Percentiles rank a stretch among this genome's conserved stretches.
These are phyloP conservation scores for Podargus strigoides DNA, from an alignment of 2,797 vertebrate genomes.

Conservation along the genomic window DNA sequence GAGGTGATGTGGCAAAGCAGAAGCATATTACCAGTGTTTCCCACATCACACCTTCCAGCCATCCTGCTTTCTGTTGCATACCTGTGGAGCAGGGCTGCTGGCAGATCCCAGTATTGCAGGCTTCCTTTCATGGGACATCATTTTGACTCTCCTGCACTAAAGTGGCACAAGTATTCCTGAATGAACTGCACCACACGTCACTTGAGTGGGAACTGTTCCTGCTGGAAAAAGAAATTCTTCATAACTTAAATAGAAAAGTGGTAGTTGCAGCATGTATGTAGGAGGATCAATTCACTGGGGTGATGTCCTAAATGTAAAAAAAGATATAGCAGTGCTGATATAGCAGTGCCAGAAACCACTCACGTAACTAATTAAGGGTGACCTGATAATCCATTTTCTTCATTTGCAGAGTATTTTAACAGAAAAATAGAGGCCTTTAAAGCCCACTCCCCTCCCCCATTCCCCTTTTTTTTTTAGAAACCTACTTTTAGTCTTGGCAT, in stretches of 20 bases:
- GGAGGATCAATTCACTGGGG: neutral
- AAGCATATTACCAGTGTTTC: neutral
- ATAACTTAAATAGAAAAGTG: neutral
- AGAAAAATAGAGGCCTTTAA: neutral
- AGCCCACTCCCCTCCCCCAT: too few species aligned
- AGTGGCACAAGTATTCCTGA: neutral
- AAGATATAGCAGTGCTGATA: neutral
- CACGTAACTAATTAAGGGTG: neutral
- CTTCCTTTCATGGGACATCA: fast-evolving
- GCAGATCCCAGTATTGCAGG: neutral
- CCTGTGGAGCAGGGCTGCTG: neutral
- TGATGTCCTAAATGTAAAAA: neutral
- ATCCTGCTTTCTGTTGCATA: fast-evolving
- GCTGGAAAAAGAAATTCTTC: neutral
- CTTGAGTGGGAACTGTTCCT: neutral
- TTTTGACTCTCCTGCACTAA: neutral
- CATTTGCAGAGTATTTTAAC: neutral
- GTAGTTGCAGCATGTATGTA: neutral
- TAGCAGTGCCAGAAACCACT: neutral
- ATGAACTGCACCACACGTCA: neutral
- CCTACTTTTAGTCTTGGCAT: neutral
- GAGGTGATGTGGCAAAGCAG: neutral
- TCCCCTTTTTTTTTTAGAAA: too few species aligned
- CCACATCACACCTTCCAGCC: neutral
- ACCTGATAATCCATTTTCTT: neutral